A percentile compares a stretch with the other conserved stretches of the same genome.
Evolutionary conservation across 1,140 invertebrate genomes (phyloP).

Genomic region (Brachionus rotundiformis): DNA sequence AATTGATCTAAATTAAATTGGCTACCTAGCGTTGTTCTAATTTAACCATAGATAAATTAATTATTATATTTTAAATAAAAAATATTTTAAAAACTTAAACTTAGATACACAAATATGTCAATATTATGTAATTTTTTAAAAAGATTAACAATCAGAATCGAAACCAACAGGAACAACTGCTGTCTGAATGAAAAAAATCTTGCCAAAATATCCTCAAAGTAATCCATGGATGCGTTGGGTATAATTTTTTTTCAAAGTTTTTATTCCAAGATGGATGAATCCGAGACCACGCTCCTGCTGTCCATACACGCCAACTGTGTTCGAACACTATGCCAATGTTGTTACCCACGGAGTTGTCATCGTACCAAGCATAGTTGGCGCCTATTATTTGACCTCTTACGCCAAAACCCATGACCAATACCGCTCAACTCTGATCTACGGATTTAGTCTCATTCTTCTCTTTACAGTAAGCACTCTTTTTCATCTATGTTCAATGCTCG

Average conservation of each 20-base stretch:
- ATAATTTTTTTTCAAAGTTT: background rate
- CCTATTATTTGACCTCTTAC: background rate
- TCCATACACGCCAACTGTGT: constrained; percentile 31
- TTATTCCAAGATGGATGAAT: constrained; percentile 43
- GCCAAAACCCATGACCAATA: constrained; percentile 74
- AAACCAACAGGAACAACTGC: background rate
- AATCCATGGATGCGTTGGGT: background rate
- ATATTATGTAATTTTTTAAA: constrained; percentile 24
- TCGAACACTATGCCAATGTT: constrained; percentile 50
- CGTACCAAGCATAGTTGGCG: constrained; percentile 26
- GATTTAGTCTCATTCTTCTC: constrained; percentile 77
- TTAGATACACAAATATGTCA: background rate
- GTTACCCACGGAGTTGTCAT: constrained; percentile 45
- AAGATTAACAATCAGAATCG: background rate
- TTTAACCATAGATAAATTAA: background rate
- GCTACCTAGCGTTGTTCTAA: background rate
- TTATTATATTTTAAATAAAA: background rate
- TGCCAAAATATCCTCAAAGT: constrained; percentile 2
- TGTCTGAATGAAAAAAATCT: constrained; percentile 3
- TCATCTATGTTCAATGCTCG: constrained; percentile 77
- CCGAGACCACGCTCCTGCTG: constrained; percentile 27
- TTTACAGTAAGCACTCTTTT: constrained; percentile 87
- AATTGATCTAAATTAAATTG: too few relatives aligned
- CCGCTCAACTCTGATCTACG: constrained; percentile 79
- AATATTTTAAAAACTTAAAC: background rate